Base-by-base conservation (phyloP, 1,140 invertebrate genomes). In the Musca vetustissima region DNA sequence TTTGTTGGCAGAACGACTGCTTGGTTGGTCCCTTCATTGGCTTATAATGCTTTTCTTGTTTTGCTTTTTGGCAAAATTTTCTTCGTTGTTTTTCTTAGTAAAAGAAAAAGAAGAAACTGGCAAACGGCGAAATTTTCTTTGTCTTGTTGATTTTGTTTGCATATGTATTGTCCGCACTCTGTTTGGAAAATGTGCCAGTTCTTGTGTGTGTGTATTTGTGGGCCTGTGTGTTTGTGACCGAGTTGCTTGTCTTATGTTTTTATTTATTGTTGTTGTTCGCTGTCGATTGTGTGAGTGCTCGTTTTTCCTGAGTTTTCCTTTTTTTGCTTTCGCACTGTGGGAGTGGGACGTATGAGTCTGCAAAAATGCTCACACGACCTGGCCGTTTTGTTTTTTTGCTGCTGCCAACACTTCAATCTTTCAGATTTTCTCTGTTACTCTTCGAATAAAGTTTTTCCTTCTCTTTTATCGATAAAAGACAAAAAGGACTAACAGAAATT, bases 271-370 rank as follows among this genome's bases (percentile, higher is more conserved):
- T 21, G 4, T 28, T 49, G 14, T 19, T 17, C 32, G n/a, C 47
- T 22, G 59, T 55, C 14, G 70, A 71, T 69, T 73, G 70, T 72
- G 64, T 70, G 71, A 36, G 55, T 55, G 52, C 17, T 48, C 25
- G 15, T 59, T 32, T 57, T 55, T 67, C 67, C 64, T 32, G 24
- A 61, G 28, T 61, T 61, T 61, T 61, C 19, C 28, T 28, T 24
- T n/a, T n/a, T 61, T 61, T 36, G 32, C 36, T 17, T 3, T 21
- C 0, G 6, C 8, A 43, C 2, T 32, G 19, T 61, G 28, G n/a
- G n/a, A 43, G 57, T 61, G 57, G 28, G 57, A 17, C 57, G 57
- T 61, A 19, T 52, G 57, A 61, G 57, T 61, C 57, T 61, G 57
- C 57, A 61, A 61, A 61, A 17, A 61, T 36, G 36, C 32, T 11